Evolutionary conservation across 30 jellyfish, hydroid and myxozoan genomes (phyloP).

Genomic region (Cassiopea xamachana): DNA sequence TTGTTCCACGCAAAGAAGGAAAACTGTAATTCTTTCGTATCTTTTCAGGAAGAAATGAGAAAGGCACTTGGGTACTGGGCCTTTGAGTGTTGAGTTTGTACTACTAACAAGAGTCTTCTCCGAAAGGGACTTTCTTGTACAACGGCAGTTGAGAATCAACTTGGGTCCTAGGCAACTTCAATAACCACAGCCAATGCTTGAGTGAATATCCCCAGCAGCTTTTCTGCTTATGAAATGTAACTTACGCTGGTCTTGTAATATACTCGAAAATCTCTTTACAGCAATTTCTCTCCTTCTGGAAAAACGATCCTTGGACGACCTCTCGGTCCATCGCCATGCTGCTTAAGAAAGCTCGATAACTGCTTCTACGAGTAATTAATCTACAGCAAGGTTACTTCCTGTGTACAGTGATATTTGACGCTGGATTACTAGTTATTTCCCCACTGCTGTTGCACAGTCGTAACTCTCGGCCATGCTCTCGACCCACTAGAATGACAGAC

Average conservation of each 20-base stretch:
- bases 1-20: too few species aligned
- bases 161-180: background rate
- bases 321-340: constrained; percentile 62
- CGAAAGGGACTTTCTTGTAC: too few species aligned
- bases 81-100: too few species aligned
- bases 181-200: background rate
- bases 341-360: background rate
- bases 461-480: background rate
- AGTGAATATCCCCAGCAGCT: background rate
- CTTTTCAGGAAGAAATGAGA: too few species aligned
- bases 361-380: background rate
- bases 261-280: constrained; percentile 53
- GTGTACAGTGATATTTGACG: background rate
- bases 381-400: background rate
- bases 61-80: too few species aligned
- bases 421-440: background rate
- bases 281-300: constrained; percentile 42
- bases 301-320: background rate
- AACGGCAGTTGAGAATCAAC: too few species aligned
- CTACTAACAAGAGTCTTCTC: too few species aligned
- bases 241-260: constrained; percentile 61
- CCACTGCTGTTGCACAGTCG: background rate
- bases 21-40: too few species aligned
- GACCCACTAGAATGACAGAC: background rate
- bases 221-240: background rate